phyloP scores from a whole-genome alignment of 2,797 vertebrate genomes.

The Ispidina picta region DNA sequence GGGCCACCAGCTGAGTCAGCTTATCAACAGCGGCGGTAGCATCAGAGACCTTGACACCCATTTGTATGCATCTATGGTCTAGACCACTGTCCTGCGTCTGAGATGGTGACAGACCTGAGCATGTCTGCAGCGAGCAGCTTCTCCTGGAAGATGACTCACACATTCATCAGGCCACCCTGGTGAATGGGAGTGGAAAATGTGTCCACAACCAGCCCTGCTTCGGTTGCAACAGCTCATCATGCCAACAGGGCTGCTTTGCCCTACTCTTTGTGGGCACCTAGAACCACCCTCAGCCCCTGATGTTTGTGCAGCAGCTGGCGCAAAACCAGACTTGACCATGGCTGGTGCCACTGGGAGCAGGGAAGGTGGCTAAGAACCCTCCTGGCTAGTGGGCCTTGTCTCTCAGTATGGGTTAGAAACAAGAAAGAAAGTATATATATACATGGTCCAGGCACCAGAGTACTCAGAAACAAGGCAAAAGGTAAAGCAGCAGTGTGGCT shows the following conservation, averaged over 20 bases:
- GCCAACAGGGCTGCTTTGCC: background rate
- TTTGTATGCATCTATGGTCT: background rate
- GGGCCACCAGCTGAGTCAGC: background rate
- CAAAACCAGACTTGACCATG: background rate
- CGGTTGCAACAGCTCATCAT: background rate
- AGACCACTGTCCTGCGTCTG: background rate
- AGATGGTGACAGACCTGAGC: background rate
- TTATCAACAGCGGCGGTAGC: fast-evolving
- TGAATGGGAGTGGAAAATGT: background rate
- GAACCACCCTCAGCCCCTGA: background rate
- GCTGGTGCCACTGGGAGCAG: background rate
- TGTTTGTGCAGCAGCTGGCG: background rate
- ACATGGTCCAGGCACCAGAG: background rate
- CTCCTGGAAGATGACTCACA: slow-evolving; percentile 15
- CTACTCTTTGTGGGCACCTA: background rate
- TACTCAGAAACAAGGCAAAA: background rate
- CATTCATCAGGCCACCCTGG: background rate
- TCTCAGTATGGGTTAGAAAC: background rate
- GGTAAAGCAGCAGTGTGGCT: background rate
- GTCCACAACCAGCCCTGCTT: background rate
- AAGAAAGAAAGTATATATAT: background rate
- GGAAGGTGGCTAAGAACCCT: background rate
- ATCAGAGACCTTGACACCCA: background rate
- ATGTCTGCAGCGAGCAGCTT: background rate
- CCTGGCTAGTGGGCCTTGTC: background rate